Percentiles rank a stretch among this genome's conserved stretches.
These are phyloP conservation scores for Seira sanloemensis DNA, from an alignment of 2,888 invertebrate genomes.

Conservation along the genomic window DNA sequence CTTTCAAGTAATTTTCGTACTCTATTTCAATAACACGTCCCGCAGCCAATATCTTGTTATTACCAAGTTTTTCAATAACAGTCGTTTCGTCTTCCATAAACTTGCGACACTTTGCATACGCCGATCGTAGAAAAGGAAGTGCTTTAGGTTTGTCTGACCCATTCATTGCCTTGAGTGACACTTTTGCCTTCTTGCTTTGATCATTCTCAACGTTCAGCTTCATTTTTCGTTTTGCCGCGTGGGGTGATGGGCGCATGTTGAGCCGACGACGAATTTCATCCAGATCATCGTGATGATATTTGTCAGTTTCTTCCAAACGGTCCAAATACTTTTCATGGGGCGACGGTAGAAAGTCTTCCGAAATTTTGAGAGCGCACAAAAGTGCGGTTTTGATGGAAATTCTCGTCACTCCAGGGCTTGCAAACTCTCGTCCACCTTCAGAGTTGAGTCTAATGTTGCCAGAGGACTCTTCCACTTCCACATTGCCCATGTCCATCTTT, in stretches of 20 bases:
- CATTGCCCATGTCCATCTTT: constrained; percentile 27
- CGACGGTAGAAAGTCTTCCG: constrained; percentile 59
- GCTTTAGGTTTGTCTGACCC: constrained; percentile 41
- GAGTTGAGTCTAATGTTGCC: constrained; percentile 25
- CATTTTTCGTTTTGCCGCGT: constrained; percentile 16
- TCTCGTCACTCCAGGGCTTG: constrained; percentile 32
- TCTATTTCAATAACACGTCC: constrained; percentile 57
- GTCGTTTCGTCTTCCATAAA: constrained; percentile 65
- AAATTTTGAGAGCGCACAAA: constrained; percentile 65
- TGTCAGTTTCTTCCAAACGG: constrained; percentile 46
- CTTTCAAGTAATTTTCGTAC: constrained; percentile 67
- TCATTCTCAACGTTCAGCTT: constrained; percentile 28
- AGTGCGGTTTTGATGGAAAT: constrained; percentile 58
- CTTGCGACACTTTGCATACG: constrained; percentile 59
- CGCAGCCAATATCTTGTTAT: constrained; percentile 55
- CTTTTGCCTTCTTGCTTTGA: constrained; percentile 21
- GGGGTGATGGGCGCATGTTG: constrained; percentile 42
- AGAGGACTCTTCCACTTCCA: constrained; percentile 56
- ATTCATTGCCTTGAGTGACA: constrained; percentile 37
- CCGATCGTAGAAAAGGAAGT: constrained; percentile 50
- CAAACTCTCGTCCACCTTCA: constrained; percentile 11
- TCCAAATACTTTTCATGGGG: constrained; percentile 58
- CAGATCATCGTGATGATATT: constrained; percentile 37
- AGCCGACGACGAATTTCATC: constrained; percentile 48
- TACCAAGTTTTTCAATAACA: constrained; percentile 57